These are phyloP conservation scores for Andrena bucephala DNA, from an alignment of 2,888 invertebrate genomes.

Conservation along the genomic window DNA sequence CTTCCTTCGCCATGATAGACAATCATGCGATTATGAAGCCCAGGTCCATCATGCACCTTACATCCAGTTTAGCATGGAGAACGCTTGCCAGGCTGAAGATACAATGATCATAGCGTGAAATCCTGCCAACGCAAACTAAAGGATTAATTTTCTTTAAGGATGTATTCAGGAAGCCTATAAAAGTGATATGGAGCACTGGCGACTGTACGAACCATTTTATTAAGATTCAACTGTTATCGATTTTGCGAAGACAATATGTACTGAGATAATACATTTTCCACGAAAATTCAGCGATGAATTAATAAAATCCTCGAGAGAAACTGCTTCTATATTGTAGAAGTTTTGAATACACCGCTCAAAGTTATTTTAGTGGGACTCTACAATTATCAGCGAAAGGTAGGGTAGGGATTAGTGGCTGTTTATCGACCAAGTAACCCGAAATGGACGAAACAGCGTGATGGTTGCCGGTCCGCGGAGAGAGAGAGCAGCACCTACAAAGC, in stretches of 20 bases:
- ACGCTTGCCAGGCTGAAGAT: background rate
- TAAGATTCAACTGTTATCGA: no score
- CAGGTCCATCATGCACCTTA: background rate
- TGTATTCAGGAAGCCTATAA: no score
- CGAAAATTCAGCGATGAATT: no score
- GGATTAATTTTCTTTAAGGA: no score
- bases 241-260: no score
- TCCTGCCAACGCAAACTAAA: no score
- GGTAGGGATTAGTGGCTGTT: conserved; percentile 5
- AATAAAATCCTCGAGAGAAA: background rate
- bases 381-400: conserved; percentile 32
- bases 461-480: conserved; percentile 59
- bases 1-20: background rate
- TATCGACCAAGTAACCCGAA: conserved; percentile 45
- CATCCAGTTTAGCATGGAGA: background rate
- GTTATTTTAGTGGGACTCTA: background rate
- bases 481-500: conserved; percentile 79
- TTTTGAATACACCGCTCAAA: background rate
- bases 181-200: no score
- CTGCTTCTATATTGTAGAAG: background rate
- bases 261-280: no score
- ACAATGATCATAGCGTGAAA: background rate
- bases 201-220: no score
- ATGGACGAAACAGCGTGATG: background rate
- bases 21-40: background rate